Evolutionary conservation across 2,888 invertebrate species (phyloP).

Genomic region (Selenia dentaria): DNA sequence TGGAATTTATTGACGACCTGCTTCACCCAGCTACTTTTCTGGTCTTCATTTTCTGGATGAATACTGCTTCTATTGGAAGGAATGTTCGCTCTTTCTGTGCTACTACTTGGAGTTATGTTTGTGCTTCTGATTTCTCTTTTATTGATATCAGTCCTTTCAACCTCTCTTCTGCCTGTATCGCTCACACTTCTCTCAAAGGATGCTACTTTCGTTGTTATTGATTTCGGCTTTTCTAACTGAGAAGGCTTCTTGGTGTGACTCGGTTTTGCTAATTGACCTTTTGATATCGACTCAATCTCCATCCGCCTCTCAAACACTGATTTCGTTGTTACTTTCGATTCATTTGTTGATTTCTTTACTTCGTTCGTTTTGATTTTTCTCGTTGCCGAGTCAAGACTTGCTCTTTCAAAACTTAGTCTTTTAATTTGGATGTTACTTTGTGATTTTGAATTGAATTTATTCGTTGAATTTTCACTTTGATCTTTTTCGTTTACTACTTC

Average conservation of each 20-base stretch:
- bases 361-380: slow-evolving; percentile 62
- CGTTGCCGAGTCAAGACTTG: slow-evolving; percentile 75
- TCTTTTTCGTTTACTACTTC: slow-evolving; percentile 37
- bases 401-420: slow-evolving; percentile 75
- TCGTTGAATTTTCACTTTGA: slow-evolving; percentile 23
- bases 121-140: slow-evolving; percentile 24
- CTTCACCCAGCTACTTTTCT: slow-evolving; percentile 89
- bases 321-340: slow-evolving; percentile 67
- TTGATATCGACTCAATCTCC: slow-evolving; percentile 74
- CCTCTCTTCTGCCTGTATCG: slow-evolving; percentile 42
- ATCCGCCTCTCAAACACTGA: slow-evolving; percentile 75
- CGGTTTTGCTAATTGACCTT: slow-evolving; percentile 50
- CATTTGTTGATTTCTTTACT: slow-evolving; percentile 52
- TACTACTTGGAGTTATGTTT: slow-evolving; percentile 42
- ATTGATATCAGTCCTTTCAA: slow-evolving; percentile 34
- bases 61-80: slow-evolving; percentile 48
- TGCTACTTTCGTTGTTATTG: slow-evolving; percentile 68
- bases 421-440: slow-evolving; percentile 73
- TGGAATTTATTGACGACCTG: slow-evolving; percentile 90
- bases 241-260: slow-evolving; percentile 56
- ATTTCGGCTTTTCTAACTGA: slow-evolving; percentile 62
- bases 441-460: slow-evolving; percentile 42
- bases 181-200: slow-evolving; percentile 64
- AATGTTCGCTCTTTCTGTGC: slow-evolving; percentile 46
- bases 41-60: slow-evolving; percentile 48